Evolutionary conservation across 2,888 invertebrate species (phyloP), one percentile per base, ranked within the genome.

Genomic region (Sipunculus nudus): DNA sequence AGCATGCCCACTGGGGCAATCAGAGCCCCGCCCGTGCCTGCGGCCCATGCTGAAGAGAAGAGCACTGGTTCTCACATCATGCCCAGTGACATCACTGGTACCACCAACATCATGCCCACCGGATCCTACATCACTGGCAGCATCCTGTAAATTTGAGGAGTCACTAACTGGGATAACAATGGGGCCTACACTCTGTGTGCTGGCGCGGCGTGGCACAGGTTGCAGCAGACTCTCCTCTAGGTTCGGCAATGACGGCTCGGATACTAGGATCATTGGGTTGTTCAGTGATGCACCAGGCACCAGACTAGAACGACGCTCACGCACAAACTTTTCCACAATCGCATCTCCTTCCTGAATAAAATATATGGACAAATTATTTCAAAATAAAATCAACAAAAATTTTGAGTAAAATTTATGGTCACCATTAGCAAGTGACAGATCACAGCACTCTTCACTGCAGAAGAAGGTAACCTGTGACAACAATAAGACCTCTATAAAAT

Each of bases 101-200:
- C n/a, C 38, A 38, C n/a, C n/a, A 38, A 38, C 38, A 38, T 38
- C 13, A n/a, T 16, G 13, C n/a, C n/a, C n/a, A 38, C 13, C n/a
- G 38, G 13, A 38, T 38, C n/a, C n/a, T 16, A 38, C 13, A 38
- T 38, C n/a, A n/a, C n/a, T n/a, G n/a, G n/a, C n/a, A n/a, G n/a
- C n/a, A n/a, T n/a, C n/a, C n/a, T n/a, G 38, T 38, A n/a, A n/a
- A n/a, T n/a, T n/a, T 45, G n/a, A 13, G 23, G 10, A 21, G 6
- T 28, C 28, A 76, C 78, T 73, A 70, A 78, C 78, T 53, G 78
- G 77, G 32, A 75, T 72, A 52, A 75, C 74, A 52, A 77, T 70
- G 13, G 78, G 76, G 28, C 78, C 78, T 54, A 82, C 74, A 65
- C 81, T 82, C 68, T 81, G 80, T 2, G 78, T 80, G 65, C 79